Evolutionary conservation across 2,113 vertebrate species (phyloP), one percentile per base, ranked within the genome.

Genomic region (Dascyllus trimaculatus): DNA sequence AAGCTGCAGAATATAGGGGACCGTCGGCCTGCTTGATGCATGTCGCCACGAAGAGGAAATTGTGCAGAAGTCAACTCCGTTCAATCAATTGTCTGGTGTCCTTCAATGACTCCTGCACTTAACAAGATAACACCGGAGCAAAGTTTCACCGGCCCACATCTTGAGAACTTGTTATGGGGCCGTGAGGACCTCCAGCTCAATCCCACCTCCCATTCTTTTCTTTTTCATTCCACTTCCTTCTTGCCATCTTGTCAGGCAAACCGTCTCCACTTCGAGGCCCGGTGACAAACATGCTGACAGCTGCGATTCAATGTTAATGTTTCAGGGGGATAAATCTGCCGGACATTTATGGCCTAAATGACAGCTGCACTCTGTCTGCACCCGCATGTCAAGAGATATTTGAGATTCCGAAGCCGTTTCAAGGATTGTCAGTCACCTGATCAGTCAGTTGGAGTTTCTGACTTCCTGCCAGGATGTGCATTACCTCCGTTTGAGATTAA

Each of bases 61-160:
- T 93, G 94, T 96, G 96, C 93, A 94, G 91, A 95, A 92, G 92
- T 96, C 93, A 92, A 94, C 94, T 96, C 91, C 84, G 90, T 96
- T 96, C 96, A 94, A 94, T 95, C 95, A 96, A 94, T 91, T 59
- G 80, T 75, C 81, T 75, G 43, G 75, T 80, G 88, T 90, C 91
- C 89, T 89, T 87, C 89, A 74, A 71, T 78, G 88, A 93, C 88
- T 87, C 81, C 69, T 29, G 22, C 54, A 59, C 75, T 84, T 88
- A 85, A 88, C 68, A 45, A 86, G 84, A 89, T 81, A 73, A 78
- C 57, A 25, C 75, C 25, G 11, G 56, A n/a, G 17, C 54, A 87
- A 88, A 88, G 80, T 86, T 88, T 88, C 26, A 2, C 56, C 49
- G 2, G 52, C 51, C 22, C 40, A 77, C 78, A 66, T 85, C 82